A percentile compares a stretch with the other conserved stretches of the same genome.
These are phyloP conservation scores for Aselliscus stoliczkanus DNA, from an alignment of 2,797 vertebrate genomes.

Conservation along the genomic window DNA sequence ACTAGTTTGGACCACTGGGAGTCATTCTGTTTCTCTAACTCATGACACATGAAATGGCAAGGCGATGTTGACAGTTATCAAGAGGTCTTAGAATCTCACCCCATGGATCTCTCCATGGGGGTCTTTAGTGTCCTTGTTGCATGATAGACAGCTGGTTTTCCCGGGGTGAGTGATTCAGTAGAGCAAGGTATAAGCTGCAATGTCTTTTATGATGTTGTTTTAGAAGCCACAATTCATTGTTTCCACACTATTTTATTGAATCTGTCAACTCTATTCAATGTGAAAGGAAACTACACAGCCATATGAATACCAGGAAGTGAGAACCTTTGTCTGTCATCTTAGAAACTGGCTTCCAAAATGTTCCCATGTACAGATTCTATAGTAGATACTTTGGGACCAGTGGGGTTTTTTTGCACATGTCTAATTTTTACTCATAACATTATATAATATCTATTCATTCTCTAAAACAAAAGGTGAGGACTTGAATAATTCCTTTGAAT, in stretches of 20 bases:
- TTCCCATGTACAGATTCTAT: background rate
- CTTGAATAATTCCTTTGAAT: background rate
- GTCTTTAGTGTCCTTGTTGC: background rate
- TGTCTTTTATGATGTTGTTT: background rate
- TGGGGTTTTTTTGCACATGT: background rate
- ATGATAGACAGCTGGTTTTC: background rate
- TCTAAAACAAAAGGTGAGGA: background rate
- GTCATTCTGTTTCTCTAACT: background rate
- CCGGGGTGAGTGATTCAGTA: background rate
- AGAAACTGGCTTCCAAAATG: background rate
- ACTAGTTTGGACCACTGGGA: background rate
- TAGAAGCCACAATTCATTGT: background rate
- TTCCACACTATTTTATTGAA: background rate
- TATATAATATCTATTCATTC: background rate
- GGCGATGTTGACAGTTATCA: background rate
- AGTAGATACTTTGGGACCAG: background rate
- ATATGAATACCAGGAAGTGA: background rate
- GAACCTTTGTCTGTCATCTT: background rate
- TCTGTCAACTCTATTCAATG: background rate
- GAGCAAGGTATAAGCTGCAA: background rate
- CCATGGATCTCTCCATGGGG: background rate
- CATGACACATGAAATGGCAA: background rate
- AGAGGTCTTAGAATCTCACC: background rate
- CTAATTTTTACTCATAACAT: background rate
- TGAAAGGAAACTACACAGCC: background rate